Evolutionary conservation across 2,797 vertebrate genomes (phyloP).

Genomic region (Characodon lateralis): DNA sequence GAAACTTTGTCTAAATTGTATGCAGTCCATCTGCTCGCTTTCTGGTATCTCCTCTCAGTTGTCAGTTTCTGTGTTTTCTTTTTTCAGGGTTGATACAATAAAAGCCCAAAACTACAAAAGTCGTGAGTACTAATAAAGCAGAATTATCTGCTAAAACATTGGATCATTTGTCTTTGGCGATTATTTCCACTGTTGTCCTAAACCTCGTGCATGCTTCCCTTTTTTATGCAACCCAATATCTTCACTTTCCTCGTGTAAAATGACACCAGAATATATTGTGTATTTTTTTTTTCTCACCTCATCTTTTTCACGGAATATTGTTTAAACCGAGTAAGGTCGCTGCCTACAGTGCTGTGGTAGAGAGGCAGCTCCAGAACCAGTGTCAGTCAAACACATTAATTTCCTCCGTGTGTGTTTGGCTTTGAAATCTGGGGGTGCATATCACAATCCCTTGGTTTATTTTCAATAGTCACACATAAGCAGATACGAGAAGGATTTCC

Average conservation of each 20-base stretch:
- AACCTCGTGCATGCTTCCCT: conserved; percentile 23
- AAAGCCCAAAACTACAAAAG: conserved; percentile 9
- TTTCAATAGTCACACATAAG: conserved; percentile 67
- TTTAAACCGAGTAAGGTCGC: conserved; percentile 56
- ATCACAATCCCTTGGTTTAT: conserved; percentile 67
- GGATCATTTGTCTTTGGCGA: conserved; percentile 14
- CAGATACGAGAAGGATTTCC: conserved; percentile 68
- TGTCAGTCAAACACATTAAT: conserved; percentile 74
- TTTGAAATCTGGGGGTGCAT: conserved; percentile 57
- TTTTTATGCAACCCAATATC: conserved; percentile 37
- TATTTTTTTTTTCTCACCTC: conserved; percentile 48
- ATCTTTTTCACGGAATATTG: conserved; percentile 53
- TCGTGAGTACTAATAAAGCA: not conserved
- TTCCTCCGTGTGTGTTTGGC: conserved; percentile 68
- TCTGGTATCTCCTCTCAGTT: conserved; percentile 13
- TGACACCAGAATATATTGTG: conserved; percentile 43
- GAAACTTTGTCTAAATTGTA: conserved; percentile 19
- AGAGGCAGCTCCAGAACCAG: conserved; percentile 42
- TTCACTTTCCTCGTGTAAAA: conserved; percentile 33
- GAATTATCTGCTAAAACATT: conserved; percentile 4
- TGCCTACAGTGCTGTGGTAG: conserved; percentile 52
- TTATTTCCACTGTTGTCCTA: conserved; percentile 26
- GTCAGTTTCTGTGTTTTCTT: conserved; percentile 9
- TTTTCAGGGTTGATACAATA: conserved; percentile 9
- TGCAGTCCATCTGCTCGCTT: not conserved